A percentile compares a stretch with the other conserved stretches of the same genome.
phyloP scores from a whole-genome alignment of 1,140 invertebrate species.

The Heterodera carotae region DNA sequence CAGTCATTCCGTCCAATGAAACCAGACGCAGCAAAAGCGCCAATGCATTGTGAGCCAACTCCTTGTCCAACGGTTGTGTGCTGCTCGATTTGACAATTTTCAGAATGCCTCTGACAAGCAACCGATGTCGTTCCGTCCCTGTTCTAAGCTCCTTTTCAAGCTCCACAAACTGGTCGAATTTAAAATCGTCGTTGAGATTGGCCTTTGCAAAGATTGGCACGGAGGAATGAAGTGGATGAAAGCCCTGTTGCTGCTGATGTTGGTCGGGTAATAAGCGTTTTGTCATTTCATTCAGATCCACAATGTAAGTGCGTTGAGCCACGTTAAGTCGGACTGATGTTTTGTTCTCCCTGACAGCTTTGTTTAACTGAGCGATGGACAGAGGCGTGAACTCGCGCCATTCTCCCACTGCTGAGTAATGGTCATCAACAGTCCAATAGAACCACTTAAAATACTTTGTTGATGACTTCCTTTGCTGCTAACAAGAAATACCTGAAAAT shows the following conservation, averaged over 20 bases:
- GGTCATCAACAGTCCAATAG: constrained; percentile 27
- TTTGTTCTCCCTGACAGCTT: constrained; percentile 27
- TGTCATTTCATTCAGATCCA: constrained; percentile 30
- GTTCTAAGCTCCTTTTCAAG: neutral
- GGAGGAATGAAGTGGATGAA: constrained; percentile 4
- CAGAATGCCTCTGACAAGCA: constrained; percentile 20
- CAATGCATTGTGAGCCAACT: constrained; percentile 22
- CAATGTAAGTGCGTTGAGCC: constrained; percentile 19
- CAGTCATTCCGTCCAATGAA: constrained; percentile 13
- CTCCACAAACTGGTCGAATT: constrained; percentile 3
- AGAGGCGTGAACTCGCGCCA: constrained; percentile 30
- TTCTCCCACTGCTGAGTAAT: constrained; percentile 20
- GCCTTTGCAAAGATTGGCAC: constrained; percentile 29
- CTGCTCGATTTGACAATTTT: constrained; percentile 23
- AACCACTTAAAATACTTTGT: constrained; percentile 20
- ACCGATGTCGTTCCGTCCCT: constrained; percentile 1
- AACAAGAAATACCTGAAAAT: neutral
- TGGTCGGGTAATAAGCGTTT: constrained; percentile 9
- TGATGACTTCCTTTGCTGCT: neutral
- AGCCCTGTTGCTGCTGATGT: neutral
- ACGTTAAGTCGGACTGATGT: constrained; percentile 16
- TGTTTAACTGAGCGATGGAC: constrained; percentile 26
- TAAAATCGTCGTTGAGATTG: constrained; percentile 23
- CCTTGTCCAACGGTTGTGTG: constrained; percentile 19
- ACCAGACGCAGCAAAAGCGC: constrained; percentile 23